Evolutionary conservation across 2,888 invertebrate genomes (phyloP).

Genomic region (Mesorhabditis spiculigera): DNA sequence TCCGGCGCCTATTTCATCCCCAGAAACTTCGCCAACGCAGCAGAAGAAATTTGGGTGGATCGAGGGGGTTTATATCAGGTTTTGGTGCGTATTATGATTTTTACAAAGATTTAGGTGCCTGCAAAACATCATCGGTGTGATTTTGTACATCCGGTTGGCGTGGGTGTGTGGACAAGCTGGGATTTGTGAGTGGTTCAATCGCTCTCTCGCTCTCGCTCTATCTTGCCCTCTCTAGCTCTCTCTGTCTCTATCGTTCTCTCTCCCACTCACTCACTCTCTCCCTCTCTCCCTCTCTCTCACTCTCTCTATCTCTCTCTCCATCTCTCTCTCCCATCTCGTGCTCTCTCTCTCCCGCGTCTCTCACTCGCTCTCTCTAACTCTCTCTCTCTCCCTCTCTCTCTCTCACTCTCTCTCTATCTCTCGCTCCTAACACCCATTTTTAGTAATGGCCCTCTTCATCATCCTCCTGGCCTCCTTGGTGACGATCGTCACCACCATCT

Average conservation of each 20-base stretch:
- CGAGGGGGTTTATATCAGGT: conserved; percentile 75
- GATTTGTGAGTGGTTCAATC: conserved; percentile 5
- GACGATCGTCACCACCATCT: conserved; percentile 81
- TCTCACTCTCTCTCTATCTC: not conserved
- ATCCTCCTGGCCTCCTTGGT: conserved; percentile 43
- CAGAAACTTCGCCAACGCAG: not conserved
- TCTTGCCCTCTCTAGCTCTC: too few species aligned
- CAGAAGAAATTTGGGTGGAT: conserved; percentile 79
- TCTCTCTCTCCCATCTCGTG: too few species aligned
- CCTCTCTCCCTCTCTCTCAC: not conserved
- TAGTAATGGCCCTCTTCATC: conserved; percentile 16
- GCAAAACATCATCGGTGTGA: conserved; percentile 96
- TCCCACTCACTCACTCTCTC: not conserved
- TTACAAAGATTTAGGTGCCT: conserved; percentile 70
- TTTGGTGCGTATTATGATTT: too few species aligned
- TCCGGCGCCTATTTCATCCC: not conserved
- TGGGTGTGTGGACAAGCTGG: conserved; percentile 67
- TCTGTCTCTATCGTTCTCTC: too few species aligned
- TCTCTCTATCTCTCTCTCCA: too few species aligned
- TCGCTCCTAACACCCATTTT: not conserved
- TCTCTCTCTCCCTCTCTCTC: not conserved
- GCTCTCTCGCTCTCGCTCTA: too few species aligned
- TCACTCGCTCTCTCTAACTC: too few species aligned
- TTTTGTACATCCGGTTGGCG: conserved; percentile 90
- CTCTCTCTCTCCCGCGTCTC: too few species aligned